Conservation (phyloP, 2,113 vertebrate species). For the Gorsachius goisagi region DNA sequence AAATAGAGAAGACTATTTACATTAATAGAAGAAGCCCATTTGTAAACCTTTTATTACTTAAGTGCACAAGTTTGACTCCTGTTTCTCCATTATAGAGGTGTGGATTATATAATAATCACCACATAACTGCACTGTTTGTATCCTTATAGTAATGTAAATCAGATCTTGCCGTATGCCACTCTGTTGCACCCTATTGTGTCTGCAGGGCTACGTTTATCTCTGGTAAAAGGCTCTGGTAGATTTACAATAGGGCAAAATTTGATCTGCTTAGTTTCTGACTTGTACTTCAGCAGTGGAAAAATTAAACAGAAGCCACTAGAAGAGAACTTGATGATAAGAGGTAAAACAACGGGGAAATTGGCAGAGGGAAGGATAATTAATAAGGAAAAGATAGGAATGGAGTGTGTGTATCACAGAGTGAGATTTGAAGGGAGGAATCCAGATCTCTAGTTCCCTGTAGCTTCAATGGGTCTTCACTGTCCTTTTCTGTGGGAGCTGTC, state of each 20-base stretch:
- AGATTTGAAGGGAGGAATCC: neutral
- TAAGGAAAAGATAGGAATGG: neutral
- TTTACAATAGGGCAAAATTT: slow-evolving; percentile 7
- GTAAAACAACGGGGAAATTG: neutral
- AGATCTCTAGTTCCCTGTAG: neutral
- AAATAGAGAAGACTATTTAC: slow-evolving; percentile 21
- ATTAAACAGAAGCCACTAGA: neutral
- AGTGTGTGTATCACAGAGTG: neutral
- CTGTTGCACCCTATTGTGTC: neutral
- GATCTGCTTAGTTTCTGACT: neutral
- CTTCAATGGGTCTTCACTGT: neutral
- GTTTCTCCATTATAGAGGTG: slow-evolving; percentile 1
- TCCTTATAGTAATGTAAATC: slow-evolving; percentile 18
- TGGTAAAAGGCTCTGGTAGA: neutral
- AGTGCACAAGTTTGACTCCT: slow-evolving; percentile 22
- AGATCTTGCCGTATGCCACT: neutral
- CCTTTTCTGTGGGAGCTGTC: neutral
- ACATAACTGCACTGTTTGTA: neutral
- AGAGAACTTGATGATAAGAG: neutral
- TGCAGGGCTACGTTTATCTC: neutral
- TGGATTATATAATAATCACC: slow-evolving; percentile 10
- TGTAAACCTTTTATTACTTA: slow-evolving; percentile 40
- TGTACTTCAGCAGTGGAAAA: neutral
- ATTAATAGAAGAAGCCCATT: slow-evolving; percentile 7
- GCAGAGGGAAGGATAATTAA: neutral